Base-by-base conservation (phyloP, 2,888 invertebrate species). In the Ferdinandea cuprea region DNA sequence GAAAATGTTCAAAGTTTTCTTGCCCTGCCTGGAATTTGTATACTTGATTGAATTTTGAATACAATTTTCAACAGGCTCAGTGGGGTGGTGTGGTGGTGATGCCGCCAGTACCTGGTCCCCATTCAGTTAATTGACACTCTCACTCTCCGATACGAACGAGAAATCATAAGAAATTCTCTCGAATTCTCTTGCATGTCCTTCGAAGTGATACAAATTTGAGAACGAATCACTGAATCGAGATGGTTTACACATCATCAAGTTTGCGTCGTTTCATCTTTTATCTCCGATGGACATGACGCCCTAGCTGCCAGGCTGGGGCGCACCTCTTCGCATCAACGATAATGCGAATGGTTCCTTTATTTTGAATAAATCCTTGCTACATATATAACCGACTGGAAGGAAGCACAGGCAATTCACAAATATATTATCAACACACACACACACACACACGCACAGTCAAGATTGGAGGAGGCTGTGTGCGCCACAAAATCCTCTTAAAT, bases 181-280 rank as follows among this genome's bases (percentile, higher is more conserved):
- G n/a, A n/a, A n/a, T n/a, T n/a, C n/a, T 7, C 6, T 15, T 13
- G 19, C 35, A 65, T 37, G 25, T 46, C 25, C 28, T 54, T 44
- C 17, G 13, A 65, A 54, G 15, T 65, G 54, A 54, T 65, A 30
- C 28, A 66, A 50, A 32, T 58, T 66, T 58, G 50, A 28, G 52
- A 52, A 52, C 28, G 35, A 68, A 30, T 44, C 50, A 68, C 35
- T 68, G 68, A 59, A 58, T 76, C 44, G 44, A 35, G 17, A 59
- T 59, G 59, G 42, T 58, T 66, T 52, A 59, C 66, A 66, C 74
- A 76, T 68, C 74, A 76, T 35, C 59, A 37, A 37, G 8, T 46
- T 68, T 59, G n/a, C n/a, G n/a, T 15, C 30, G 15, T 76, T 68
- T 76, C 52, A 52, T 68, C 52, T 76, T 68, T 68, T 32, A 59